phyloP scores from a whole-genome alignment of 1,140 invertebrate genomes.

The Pseudomyrmex concolor region DNA sequence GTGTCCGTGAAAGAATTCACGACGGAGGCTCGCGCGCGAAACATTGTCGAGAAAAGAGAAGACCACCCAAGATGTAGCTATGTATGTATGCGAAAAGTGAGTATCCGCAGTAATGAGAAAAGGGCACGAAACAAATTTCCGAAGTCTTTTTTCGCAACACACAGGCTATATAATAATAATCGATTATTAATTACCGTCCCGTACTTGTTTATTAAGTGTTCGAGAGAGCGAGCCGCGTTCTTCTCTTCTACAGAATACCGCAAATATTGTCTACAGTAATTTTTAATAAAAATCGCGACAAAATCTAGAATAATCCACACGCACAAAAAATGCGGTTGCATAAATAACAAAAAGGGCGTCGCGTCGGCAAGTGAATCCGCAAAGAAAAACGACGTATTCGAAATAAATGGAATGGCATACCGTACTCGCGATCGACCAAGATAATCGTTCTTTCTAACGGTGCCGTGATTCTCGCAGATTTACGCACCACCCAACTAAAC shows the following conservation, averaged over 20 bases:
- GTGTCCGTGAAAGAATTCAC: background rate
- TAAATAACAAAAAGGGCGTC: slow-evolving; percentile 43
- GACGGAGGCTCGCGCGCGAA: background rate
- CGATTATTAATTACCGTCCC: slow-evolving; percentile 10
- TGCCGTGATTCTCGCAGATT: slow-evolving; percentile 31
- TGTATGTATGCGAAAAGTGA: background rate
- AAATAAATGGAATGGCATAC: slow-evolving; percentile 50
- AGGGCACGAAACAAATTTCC: background rate
- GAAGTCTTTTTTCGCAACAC: background rate
- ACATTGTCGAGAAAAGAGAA: background rate
- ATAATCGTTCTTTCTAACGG: slow-evolving; percentile 51
- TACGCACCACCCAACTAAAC: slow-evolving; percentile 26
- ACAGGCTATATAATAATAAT: background rate
- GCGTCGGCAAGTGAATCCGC: slow-evolving; percentile 33
- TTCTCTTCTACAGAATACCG: background rate
- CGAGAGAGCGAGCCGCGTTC: background rate
- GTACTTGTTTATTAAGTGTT: background rate
- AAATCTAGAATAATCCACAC: background rate
- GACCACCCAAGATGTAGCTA: background rate
- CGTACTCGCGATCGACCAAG: slow-evolving; percentile 45
- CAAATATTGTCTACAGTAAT: background rate
- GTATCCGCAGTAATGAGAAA: background rate
- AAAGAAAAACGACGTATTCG: slow-evolving; percentile 13
- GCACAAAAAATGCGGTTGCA: background rate
- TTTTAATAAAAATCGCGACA: background rate